phyloP scores from a whole-genome alignment of 2,888 invertebrate genomes.

The Elmis aenea region DNA sequence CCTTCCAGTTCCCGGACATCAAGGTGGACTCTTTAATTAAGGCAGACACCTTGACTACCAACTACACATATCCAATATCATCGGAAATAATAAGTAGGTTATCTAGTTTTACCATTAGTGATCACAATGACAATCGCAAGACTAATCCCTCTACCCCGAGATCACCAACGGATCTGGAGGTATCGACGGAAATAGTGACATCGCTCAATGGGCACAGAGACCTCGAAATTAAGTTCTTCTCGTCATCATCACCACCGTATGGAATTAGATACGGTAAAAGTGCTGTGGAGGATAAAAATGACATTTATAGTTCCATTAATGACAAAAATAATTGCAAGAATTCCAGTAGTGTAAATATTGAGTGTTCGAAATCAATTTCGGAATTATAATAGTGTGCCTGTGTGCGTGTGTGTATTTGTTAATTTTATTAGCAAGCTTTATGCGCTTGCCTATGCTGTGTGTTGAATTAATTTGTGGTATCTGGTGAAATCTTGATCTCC shows the following conservation, averaged over 20 bases:
- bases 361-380: too few relatives aligned
- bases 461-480: too few relatives aligned
- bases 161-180: constrained; percentile 54
- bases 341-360: too few relatives aligned
- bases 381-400: too few relatives aligned
- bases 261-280: constrained; percentile 7
- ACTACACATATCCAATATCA: constrained; percentile 36
- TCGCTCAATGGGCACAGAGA: constrained; percentile 73
- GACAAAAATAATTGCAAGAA: constrained; percentile 8
- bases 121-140: constrained; percentile 6
- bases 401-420: too few relatives aligned
- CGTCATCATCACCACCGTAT: constrained; percentile 50
- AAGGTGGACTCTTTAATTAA: constrained; percentile 9
- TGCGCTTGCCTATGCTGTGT: too few relatives aligned
- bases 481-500: constrained; percentile 10
- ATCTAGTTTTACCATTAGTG: constrained; percentile 14
- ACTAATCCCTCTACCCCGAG: constrained; percentile 28
- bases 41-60: too few relatives aligned
- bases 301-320: constrained; percentile 3
- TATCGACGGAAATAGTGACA: constrained; percentile 73
- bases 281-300: constrained; percentile 10
- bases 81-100: constrained; percentile 23
- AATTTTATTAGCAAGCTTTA: too few relatives aligned
- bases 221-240: constrained; percentile 73
- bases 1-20: constrained; percentile 20